Percentiles rank a stretch among this genome's conserved stretches.
phyloP scores from a whole-genome alignment of 2,888 invertebrate genomes.

The Sacculina carcini region DNA sequence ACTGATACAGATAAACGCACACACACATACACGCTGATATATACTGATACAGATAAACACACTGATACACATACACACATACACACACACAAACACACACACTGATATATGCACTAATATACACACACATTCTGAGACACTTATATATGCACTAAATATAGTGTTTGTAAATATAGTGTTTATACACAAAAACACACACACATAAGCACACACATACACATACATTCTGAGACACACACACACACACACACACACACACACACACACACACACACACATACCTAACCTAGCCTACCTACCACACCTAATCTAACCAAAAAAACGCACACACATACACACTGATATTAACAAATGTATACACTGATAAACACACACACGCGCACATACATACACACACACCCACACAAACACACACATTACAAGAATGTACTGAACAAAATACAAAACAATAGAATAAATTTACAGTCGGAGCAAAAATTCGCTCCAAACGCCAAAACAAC shows the following conservation, averaged over 20 bases:
- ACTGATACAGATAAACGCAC: too few relatives aligned
- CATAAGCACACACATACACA: too few relatives aligned
- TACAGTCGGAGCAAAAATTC: too few relatives aligned
- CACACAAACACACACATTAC: neutral
- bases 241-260: neutral
- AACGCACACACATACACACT: neutral
- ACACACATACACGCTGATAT: neutral
- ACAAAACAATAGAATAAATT: too few relatives aligned
- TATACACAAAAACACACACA: too few relatives aligned
- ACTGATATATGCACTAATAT: too few relatives aligned
- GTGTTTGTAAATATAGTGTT: neutral
- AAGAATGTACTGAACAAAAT: too few relatives aligned
- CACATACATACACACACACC: neutral
- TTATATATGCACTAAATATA: neutral
- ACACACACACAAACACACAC: too few relatives aligned
- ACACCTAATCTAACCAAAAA: neutral
- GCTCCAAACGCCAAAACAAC: too few relatives aligned
- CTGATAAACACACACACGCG: neutral
- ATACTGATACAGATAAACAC: neutral
- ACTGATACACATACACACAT: too few relatives aligned
- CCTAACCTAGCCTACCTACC: neutral
- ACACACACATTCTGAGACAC: neutral
- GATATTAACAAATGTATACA: neutral
- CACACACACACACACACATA: neutral
- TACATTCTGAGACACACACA: neutral